Evolutionary conservation across 2,888 invertebrate species (phyloP), one percentile per base, ranked within the genome.

Genomic region (Leucophenga maculata): DNA sequence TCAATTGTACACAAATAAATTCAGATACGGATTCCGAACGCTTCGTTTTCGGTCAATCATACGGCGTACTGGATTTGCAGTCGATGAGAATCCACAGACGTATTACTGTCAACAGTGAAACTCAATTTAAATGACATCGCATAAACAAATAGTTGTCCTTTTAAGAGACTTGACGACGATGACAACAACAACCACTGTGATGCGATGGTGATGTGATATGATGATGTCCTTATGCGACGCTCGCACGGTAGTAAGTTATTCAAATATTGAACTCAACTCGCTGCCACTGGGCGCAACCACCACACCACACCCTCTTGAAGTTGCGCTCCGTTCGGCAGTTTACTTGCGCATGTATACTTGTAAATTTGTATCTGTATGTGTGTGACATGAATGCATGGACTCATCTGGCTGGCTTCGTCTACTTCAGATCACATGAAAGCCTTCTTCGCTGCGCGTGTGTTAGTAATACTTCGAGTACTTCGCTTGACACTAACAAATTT

Each of bases 71-170:
- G 65, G 73, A 73, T 71, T 66, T 72, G 70, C 68, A 65, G 66
- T 26, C 8, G n/a, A 50, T 50, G 20, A 46, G 39, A 22, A 48
- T 50, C 44, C 32, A 1, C 50, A 26, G 46, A 16, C 62, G 46
- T 71, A 16, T 64, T 70, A 32, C 75, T 82, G 79, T 83, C 82
- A 79, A 87, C 86, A 87, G 86, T 82, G 82, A 85, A 87, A 85
- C 85, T 86, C 87, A 87, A 87, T 87, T 87, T 85, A 82, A 85
- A 83, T 87, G 86, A 86, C 87, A 87, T 80, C 79, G 80, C 79
- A 78, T 84, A 86, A 86, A 77, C 84, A 86, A 87, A 87, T 86
- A 87, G 86, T 86, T 85, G 87, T 86, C 84, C 85, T 86, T 85
- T 87, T 86, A 72, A 77, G 70, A 70, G 65, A 16, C 8, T 4